phyloP scores from a whole-genome alignment of 1,140 invertebrate species.

The Heliconius hermathena region DNA sequence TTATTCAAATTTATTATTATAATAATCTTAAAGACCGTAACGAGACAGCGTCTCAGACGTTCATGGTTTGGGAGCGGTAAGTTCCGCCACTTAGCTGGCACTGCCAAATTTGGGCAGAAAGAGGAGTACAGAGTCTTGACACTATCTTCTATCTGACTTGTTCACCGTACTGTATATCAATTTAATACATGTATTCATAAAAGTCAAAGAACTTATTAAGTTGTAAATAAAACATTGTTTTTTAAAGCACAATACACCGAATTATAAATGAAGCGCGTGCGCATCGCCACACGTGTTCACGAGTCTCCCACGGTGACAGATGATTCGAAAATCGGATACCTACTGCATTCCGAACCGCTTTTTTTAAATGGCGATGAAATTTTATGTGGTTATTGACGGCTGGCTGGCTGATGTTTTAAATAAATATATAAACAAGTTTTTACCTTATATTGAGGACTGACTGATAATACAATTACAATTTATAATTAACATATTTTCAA shows the following conservation, averaged over 20 bases:
- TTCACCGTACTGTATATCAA: background rate
- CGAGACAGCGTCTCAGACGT: too few species aligned
- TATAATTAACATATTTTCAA: too few species aligned
- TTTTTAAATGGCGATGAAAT: slow-evolving; percentile 12
- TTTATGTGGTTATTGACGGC: background rate
- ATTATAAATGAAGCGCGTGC: slow-evolving; percentile 7
- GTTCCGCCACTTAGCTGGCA: too few species aligned
- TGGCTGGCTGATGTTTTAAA: background rate
- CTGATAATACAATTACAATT: background rate
- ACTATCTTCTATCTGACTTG: too few species aligned
- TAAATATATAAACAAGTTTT: background rate
- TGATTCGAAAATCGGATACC: slow-evolving; percentile 25
- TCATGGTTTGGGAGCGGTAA: too few species aligned
- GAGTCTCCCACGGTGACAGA: slow-evolving; percentile 24
- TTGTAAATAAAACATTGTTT: slow-evolving; percentile 8
- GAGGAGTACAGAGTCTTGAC: too few species aligned
- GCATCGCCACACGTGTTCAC: slow-evolving; percentile 22
- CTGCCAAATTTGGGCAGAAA: too few species aligned
- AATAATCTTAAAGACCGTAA: too few species aligned
- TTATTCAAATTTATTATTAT: too few species aligned
- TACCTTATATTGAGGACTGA: background rate
- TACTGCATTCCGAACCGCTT: slow-evolving; percentile 17
- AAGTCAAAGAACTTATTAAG: background rate
- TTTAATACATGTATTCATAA: background rate
- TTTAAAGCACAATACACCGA: background rate